Evolutionary conservation across 53 echinoderm and acorn worm species (phyloP), one percentile per base, ranked within the genome.

Genomic region (Holothuria leucospilota): DNA sequence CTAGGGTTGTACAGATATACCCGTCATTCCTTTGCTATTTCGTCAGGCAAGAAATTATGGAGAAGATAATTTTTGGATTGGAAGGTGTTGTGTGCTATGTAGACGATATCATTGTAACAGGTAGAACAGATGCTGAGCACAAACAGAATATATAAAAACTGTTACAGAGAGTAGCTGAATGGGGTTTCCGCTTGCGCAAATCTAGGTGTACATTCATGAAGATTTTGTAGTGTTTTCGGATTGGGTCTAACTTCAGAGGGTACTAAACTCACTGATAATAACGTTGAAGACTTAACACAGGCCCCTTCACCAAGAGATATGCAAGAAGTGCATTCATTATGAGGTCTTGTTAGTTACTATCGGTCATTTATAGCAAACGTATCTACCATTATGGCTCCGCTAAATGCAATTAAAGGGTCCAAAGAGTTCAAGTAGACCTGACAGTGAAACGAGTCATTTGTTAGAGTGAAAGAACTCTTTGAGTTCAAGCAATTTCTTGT

Each of bases 1-100:
- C 41, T 77, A 23, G 65, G 86, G 10, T 30, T 86, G 21, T 63
- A 25, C 39, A 23, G 9, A 75, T 86, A n/a, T n/a, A n/a, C n/a
- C n/a, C n/a, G n/a, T n/a, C n/a, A n/a, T n/a, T n/a, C n/a, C n/a
- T n/a, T n/a, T n/a, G n/a, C n/a, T n/a, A n/a, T n/a, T n/a, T n/a
- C n/a, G n/a, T n/a, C n/a, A n/a, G n/a, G n/a, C n/a, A n/a, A 77
- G 64, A 63, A 63, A 63, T 24, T 20, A 63, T 63, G 64, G 64
- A 63, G 11, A 26, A 63, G 64, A 20, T 70, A 29, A 4, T 70
- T 70, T 9, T 70, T 70, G 71, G 71, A 28, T 70, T 70, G 71
- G 71, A 70, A 70, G 26, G 71, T 70, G 71, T 70, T 70, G 9
- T 70, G 26, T 70, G 28, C 13, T 28, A 70, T 28, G 71, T 70